phyloP scores from a whole-genome alignment of 2,113 vertebrate species.

The Syrmaticus mikado region DNA sequence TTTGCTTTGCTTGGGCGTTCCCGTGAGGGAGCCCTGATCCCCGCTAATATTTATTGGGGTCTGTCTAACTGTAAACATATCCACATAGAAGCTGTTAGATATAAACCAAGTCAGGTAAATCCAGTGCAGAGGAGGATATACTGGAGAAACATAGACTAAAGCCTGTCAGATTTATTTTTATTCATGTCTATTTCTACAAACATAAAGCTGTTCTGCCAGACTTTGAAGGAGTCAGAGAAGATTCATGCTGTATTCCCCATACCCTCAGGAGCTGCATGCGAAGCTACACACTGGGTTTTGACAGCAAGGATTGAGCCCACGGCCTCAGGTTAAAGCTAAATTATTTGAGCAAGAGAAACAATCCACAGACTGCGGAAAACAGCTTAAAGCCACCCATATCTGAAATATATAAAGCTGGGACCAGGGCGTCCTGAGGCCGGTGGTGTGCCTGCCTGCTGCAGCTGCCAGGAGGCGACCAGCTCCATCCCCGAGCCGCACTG shows the following conservation, averaged over 20 bases:
- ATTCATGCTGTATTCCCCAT: constrained; percentile 1
- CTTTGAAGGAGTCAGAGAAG: constrained; percentile 37
- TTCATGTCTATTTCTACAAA: constrained; percentile 32
- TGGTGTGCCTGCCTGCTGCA: background rate
- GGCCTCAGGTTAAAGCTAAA: constrained; percentile 62
- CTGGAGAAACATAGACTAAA: background rate
- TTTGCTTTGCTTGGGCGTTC: background rate
- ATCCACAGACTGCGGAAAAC: constrained; percentile 16
- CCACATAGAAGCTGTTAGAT: background rate
- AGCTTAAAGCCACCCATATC: constrained; percentile 18
- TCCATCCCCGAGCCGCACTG: background rate
- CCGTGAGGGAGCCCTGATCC: background rate
- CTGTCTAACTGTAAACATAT: background rate
- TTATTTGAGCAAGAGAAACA: constrained; percentile 67
- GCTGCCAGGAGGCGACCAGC: background rate
- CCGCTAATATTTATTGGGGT: background rate
- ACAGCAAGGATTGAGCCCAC: constrained; percentile 65
- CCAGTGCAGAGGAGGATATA: constrained; percentile 12
- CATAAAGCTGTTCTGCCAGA: constrained; percentile 45
- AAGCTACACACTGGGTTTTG: constrained; percentile 38
- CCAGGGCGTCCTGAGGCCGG: background rate
- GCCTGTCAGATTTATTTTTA: constrained; percentile 59
- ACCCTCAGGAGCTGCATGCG: constrained; percentile 42
- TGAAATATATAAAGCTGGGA: background rate
- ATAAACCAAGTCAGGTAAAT: constrained; percentile 8